Base-by-base conservation (phyloP, 2,797 vertebrate species). In the Sebastes elongatus region DNA sequence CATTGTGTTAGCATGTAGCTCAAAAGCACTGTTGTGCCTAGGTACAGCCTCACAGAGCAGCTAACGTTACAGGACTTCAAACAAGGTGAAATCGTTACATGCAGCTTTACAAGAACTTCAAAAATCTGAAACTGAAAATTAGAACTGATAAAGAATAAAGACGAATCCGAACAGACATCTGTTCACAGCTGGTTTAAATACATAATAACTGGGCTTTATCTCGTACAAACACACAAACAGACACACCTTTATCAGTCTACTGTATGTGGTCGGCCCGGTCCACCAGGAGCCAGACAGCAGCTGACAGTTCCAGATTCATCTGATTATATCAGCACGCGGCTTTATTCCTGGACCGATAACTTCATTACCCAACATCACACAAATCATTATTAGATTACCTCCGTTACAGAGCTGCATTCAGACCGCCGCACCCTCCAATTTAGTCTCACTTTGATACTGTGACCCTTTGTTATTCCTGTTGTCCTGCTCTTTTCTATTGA, bases 261-360 rank as follows among this genome's bases (percentile, higher is more conserved):
- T 61, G 60, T 52, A 3, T 63, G 56, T 13, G 30, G 65, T 23
- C 3, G 27, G 20, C 66, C 28, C 65, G 64, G 30, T 74, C 71
- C 74, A 49, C n/a, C 46, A 66, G 75, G 67, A 78, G 68, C 70
- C 81, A 78, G 52, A 66, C 11, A 11, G 42, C 53, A 33, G 57
- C 76, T 32, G 25, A 62, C 42, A 65, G 72, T 6, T 71, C 71
- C 75, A 18, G 53, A 64, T 35, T 88, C 3, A 92, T 91, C n/a
- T 10, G 74, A 92, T 93, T 90, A 87, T n/a, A 33, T 38, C 42
- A 66, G 74, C 30, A 25, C 14, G 7, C 4, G 2, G 80, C 27
- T n/a, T 76, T 86, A 71, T 82, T 84, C 60, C 79, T 78, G 72
- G 57, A 23, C 72, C 4, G 64, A 74, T 87, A 87, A 90, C 69